Percentiles rank a stretch among this genome's conserved stretches.
phyloP scores from a whole-genome alignment of 1,140 invertebrate species.

The Hermetia illucens region DNA sequence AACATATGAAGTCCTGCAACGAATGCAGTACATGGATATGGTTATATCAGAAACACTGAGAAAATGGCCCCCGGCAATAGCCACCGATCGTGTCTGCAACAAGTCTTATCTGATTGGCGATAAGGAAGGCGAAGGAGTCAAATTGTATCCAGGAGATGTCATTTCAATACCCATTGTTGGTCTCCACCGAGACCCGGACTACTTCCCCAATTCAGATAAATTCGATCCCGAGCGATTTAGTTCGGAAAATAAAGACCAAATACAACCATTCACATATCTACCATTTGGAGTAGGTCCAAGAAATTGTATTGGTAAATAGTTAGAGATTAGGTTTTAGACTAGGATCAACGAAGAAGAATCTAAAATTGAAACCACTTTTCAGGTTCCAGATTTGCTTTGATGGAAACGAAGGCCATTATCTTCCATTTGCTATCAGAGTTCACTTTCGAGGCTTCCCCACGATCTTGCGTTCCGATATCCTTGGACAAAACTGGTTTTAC shows the following conservation, averaged over 20 bases:
- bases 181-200: no score
- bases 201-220: conserved; percentile 29
- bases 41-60: no score
- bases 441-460: conserved; percentile 8
- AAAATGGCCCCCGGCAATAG: no score
- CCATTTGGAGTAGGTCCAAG: conserved; percentile 34
- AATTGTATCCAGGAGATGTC: no score
- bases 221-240: conserved; percentile 38
- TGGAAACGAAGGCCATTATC: conserved; percentile 39
- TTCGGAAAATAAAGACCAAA: conserved; percentile 14
- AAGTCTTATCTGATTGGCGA: no score
- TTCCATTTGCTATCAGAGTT: conserved; percentile 19
- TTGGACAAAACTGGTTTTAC: no score
- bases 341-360: conserved; percentile 1
- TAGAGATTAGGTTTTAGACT: conserved; percentile 31
- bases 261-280: conserved; percentile 30
- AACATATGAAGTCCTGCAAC: no score
- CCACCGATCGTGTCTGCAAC: no score
- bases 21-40: no score
- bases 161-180: no score
- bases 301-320: conserved; percentile 41
- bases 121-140: no score
- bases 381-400: conserved; percentile 36
- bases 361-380: conserved; percentile 1
- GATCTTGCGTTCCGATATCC: no score